phyloP scores from a whole-genome alignment of 2,888 invertebrate species.

The Elmis aenea region DNA sequence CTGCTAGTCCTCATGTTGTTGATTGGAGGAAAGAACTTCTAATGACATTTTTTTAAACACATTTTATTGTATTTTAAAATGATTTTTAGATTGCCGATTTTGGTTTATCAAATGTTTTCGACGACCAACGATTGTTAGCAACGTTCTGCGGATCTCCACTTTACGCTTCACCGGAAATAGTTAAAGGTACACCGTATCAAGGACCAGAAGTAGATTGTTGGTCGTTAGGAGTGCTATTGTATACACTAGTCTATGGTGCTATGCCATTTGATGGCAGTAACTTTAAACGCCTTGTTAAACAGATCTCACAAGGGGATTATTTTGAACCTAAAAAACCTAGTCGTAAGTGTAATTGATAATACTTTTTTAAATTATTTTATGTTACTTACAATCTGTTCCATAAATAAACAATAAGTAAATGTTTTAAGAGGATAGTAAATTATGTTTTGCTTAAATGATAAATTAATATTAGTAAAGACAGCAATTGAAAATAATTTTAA shows the following conservation, averaged over 20 bases:
- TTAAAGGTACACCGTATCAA: constrained; percentile 92
- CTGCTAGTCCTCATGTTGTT: no score
- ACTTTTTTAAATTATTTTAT: no score
- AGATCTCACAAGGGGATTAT: constrained; percentile 96
- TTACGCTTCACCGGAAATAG: constrained; percentile 96
- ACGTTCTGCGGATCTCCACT: constrained; percentile 96
- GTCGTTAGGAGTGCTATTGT: constrained; percentile 95
- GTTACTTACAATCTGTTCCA: no score
- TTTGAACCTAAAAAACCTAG: constrained; percentile 94
- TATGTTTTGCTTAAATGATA: no score
- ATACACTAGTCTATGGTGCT: constrained; percentile 97
- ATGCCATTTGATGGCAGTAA: constrained; percentile 99
- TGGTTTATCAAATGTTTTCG: constrained; percentile 95
- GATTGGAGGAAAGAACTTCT: no score
- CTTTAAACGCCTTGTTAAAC: constrained; percentile 92
- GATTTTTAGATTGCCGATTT: constrained; percentile 95
- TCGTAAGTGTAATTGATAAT: no score
- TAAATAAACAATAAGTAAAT: no score
- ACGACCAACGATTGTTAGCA: constrained; percentile 75
- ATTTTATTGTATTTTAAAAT: no score
- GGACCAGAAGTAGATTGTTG: constrained; percentile 94
- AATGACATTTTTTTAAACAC: no score
- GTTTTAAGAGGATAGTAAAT: no score
- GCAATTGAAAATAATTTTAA: no score
- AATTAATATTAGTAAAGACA: no score